Base-by-base conservation (phyloP, 1,140 invertebrate genomes). In the Bombus vancouverensis region DNA sequence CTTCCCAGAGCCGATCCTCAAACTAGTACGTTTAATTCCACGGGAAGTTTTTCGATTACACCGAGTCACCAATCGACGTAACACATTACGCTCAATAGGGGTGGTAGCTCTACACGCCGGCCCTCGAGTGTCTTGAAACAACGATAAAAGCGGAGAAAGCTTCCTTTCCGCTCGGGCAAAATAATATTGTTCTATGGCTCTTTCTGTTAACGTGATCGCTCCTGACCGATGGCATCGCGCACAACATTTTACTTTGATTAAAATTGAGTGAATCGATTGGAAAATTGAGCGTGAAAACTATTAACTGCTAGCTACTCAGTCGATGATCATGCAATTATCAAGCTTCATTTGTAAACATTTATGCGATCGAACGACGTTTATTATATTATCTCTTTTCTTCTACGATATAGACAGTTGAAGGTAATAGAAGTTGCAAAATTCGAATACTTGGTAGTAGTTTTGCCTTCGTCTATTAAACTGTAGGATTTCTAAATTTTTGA, bases 21-120 rank as follows among this genome's bases (percentile, higher is more conserved):
- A 42, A 8, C 71, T 34, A 59, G 59, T 81, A 74, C 83, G 72
- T 85, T 85, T 85, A 85, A 85, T 85, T 85, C 71, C 25, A 22
- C 53, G n/a, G 77, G 53, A 85, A 85, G 76, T 85, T 85, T 85
- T 85, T 85, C 83, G 68, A 85, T 85, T 85, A 80, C 70, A 62
- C 71, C 79, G 47, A 65, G 84, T 74, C 71, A 59, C 79, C 84
- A 85, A 81, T 85, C 84, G 84, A 81, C 75, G 84, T 74, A 74
- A 75, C 84, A 73, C 71, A 81, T 81, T 81, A 81, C 44, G 59
- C n/a, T 59, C 76, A 37, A 77, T 34, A 32, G 70, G 25, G 42
- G 12, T 32, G 70, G 28, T 12, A 73, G 77, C 70, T 68, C 66
- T 81, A 79, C 59, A 74, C 70, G 34, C 28, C 13, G 42, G 18